Evolutionary conservation across 2,113 vertebrate species (phyloP), one percentile per base, ranked within the genome.

Genomic region (Alligator sinensis): DNA sequence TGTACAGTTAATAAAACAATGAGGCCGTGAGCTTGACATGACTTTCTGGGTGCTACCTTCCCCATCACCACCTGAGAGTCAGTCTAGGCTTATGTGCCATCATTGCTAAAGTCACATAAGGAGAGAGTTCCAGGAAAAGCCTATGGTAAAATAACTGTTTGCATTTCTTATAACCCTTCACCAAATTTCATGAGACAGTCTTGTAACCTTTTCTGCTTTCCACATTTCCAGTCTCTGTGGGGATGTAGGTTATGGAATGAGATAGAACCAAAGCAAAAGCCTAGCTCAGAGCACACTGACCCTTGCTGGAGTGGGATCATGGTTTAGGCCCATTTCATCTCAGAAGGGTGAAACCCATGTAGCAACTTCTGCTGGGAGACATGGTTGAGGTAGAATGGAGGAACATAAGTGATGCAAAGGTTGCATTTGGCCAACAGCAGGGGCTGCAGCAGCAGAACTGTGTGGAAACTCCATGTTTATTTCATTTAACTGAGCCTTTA

Each of bases 401-500:
- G 11, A 11, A 70, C 10, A 34, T 16, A 70, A 22, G 9, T 21
- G n/a, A 68, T 30, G 17, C 18, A 18, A 18, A 13, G 8, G 7
- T 54, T 15, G 7, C 47, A 47, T 47, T 47, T 47, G 7, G 8
- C 47, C 47, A 47, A 47, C 47, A 47, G 47, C 47, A 47, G 47
- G 47, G 47, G 47, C 47, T 47, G 47, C 47, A 47, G 47, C 47
- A 47, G 47, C 9, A 9, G 47, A 47, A 47, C 47, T 47, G 8
- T 47, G 47, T 47, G 47, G 47, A 47, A 47, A 9, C 47, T 47
- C 47, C 47, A 47, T 47, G 38, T 0, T 77, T 89, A 93, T 91
- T 90, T 94, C 89, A 92, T 95, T 94, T 88, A 87, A 92, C 83
- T 83, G 79, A 74, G 86, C 3, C 85, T 84, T 95, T 92, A 90